Percentiles rank a stretch among this genome's conserved stretches.
These are phyloP conservation scores for Chlamydotis undulata DNA, from an alignment of 2,113 vertebrate species.

Conservation along the genomic window DNA sequence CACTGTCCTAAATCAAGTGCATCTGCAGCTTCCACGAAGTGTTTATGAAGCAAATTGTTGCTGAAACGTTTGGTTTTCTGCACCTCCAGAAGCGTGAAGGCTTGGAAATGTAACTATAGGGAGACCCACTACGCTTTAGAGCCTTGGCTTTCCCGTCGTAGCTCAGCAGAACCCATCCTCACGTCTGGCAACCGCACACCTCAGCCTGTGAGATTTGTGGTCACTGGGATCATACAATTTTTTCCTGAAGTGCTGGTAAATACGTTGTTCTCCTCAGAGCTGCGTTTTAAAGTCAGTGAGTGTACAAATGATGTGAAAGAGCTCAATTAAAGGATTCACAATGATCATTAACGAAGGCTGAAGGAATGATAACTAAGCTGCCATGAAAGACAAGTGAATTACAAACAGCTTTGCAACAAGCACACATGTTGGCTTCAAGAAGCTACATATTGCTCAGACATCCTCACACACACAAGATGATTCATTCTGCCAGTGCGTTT, in stretches of 20 bases:
- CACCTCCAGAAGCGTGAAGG: neutral
- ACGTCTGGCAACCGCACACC: neutral
- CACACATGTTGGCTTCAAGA: neutral
- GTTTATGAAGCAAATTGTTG: neutral
- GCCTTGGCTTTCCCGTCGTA: accelerated
- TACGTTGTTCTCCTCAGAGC: accelerated
- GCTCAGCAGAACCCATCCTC: neutral
- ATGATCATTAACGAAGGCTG: neutral
- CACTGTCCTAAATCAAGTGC: neutral
- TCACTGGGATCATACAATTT: neutral
- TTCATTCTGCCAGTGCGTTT: neutral
- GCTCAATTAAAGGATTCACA: neutral
- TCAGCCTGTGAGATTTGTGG: neutral
- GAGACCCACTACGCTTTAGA: neutral
- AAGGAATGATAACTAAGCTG: neutral
- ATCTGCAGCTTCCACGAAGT: neutral
- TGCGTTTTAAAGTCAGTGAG: neutral
- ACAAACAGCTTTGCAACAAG: neutral
- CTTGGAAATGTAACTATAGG: neutral
- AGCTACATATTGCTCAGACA: neutral
- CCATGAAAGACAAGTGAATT: neutral
- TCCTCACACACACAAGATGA: neutral
- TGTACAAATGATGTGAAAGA: neutral
- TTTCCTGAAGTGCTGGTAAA: neutral
- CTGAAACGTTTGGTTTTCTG: neutral